phyloP scores from a whole-genome alignment of 2,797 vertebrate genomes.

The Clamator glandarius region DNA sequence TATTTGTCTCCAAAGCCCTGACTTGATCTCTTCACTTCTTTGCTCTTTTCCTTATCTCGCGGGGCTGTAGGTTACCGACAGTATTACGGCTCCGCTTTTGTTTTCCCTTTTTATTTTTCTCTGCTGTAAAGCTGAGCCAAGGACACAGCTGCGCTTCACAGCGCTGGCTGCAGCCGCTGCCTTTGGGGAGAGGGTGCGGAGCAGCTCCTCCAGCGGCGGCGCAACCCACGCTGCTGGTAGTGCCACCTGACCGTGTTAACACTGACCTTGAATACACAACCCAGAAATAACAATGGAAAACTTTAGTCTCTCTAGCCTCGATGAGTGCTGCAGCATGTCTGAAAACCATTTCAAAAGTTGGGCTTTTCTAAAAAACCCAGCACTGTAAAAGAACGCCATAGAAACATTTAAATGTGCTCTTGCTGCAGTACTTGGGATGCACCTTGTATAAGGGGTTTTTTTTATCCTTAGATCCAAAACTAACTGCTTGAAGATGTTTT shows the following conservation, averaged over 20 bases:
- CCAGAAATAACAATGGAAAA: neutral
- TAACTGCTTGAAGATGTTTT: neutral
- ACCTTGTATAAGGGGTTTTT: neutral
- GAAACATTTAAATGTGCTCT: neutral
- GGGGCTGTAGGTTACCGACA: neutral
- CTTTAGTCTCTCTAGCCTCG: neutral
- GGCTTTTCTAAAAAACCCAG: neutral
- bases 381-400: neutral
- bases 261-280: neutral
- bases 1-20: neutral
- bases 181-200: neutral
- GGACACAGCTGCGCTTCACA: neutral
- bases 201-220: accelerated
- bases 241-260: accelerated
- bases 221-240: accelerated
- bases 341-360: neutral
- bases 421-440: neutral
- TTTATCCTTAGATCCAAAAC: neutral
- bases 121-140: neutral
- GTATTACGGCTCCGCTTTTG: neutral
- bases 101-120: neutral
- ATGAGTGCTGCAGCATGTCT: neutral
- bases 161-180: accelerated
- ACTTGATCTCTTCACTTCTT: neutral
- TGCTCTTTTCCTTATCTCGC: neutral